Evolutionary conservation across 2,888 invertebrate genomes (phyloP).

Genomic region (Nowickia ferox): DNA sequence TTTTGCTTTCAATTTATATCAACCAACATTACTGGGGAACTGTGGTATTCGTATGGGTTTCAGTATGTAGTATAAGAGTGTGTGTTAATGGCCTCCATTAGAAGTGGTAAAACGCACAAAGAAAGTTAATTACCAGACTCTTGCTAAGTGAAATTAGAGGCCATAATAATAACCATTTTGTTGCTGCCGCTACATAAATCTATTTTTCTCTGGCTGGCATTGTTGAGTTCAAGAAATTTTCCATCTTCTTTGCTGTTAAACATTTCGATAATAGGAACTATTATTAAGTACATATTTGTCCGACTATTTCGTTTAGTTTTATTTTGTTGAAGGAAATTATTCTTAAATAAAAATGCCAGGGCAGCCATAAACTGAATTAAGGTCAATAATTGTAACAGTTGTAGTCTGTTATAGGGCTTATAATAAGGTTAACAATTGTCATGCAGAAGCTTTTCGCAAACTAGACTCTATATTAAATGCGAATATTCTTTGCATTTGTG

Average conservation of each 20-base stretch:
- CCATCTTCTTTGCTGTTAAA: slow-evolving; percentile 4
- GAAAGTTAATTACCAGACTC: slow-evolving; percentile 72
- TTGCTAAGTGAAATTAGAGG: slow-evolving; percentile 72
- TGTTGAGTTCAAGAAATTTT: slow-evolving; percentile 14
- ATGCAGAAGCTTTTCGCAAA: too few relatives aligned
- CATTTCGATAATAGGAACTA: slow-evolving; percentile 13
- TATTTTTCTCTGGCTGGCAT: neutral
- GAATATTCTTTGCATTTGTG: too few relatives aligned
- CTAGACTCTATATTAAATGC: too few relatives aligned
- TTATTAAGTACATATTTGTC: slow-evolving; percentile 36
- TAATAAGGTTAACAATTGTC: too few relatives aligned
- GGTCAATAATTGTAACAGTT: too few relatives aligned
- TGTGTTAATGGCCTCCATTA: slow-evolving; percentile 70
- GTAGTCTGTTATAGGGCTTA: too few relatives aligned
- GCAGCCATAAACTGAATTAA: neutral
- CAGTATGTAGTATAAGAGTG: slow-evolving; percentile 31
- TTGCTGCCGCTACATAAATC: neutral
- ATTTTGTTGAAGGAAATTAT: neutral
- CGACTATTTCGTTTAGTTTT: slow-evolving; percentile 8
- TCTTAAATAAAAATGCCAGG: neutral
- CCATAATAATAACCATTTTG: slow-evolving; percentile 62
- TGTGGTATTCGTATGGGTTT: slow-evolving; percentile 29
- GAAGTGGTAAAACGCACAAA: slow-evolving; percentile 66
- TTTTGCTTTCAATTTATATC: slow-evolving; percentile 33
- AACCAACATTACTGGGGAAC: slow-evolving; percentile 30